A percentile compares a stretch with the other conserved stretches of the same genome.
These are phyloP conservation scores for Aelia acuminata DNA, from an alignment of 2,888 invertebrate species.

Conservation along the genomic window DNA sequence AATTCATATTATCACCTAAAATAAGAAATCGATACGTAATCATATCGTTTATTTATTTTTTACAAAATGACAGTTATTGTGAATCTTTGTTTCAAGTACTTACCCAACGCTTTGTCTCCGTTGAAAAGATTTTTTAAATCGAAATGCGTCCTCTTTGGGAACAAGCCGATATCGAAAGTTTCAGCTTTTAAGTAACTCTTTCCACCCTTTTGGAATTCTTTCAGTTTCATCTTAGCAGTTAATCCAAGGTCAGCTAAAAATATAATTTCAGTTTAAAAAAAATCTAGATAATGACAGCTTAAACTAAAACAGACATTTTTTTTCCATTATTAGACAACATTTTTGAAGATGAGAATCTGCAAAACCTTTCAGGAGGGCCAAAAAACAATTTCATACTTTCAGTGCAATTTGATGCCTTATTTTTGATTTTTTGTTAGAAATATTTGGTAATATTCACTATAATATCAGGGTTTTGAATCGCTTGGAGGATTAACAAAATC, in stretches of 20 bases:
- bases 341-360: no score
- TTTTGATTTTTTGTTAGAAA: no score
- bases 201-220: slow-evolving; percentile 27
- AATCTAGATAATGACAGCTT: no score
- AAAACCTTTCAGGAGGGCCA: no score
- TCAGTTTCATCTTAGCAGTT: not conserved
- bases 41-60: no score
- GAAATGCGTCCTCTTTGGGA: slow-evolving; percentile 57
- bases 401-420: no score
- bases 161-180: slow-evolving; percentile 59
- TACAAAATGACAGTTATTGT: not conserved
- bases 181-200: slow-evolving; percentile 59
- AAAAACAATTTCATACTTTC: no score
- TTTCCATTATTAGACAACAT: no score
- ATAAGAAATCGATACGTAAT: not conserved
- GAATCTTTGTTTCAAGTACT: not conserved
- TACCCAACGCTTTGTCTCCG: slow-evolving; percentile 62
- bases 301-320: no score
- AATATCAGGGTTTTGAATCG: no score
- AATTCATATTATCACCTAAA: slow-evolving; percentile 49
- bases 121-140: slow-evolving; percentile 61
- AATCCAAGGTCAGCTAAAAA: not conserved
- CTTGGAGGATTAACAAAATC: no score
- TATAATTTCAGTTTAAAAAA: not conserved
- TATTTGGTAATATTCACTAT: no score